Conservation (phyloP, 2,888 invertebrate species). For the Hoplodrina ambigua region DNA sequence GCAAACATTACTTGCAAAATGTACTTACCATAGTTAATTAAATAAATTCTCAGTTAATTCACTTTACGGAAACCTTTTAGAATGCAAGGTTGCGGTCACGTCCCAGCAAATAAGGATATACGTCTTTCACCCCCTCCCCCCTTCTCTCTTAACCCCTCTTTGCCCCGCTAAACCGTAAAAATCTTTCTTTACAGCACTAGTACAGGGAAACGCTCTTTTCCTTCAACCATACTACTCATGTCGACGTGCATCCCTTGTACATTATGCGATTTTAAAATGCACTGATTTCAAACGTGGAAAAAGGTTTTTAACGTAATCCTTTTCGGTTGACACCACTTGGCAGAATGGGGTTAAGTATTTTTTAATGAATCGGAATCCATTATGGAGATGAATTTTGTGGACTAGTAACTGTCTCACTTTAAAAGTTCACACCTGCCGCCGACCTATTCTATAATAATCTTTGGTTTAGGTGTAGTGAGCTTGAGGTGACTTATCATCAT, state of each 20-base stretch:
- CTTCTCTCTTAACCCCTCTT: slow-evolving; percentile 25
- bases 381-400: background rate
- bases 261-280: slow-evolving; percentile 73
- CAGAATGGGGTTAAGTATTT: slow-evolving; percentile 19
- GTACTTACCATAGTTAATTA: slow-evolving; percentile 59
- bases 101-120: slow-evolving; percentile 83
- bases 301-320: slow-evolving; percentile 47
- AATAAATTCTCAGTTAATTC: slow-evolving; percentile 64
- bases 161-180: slow-evolving; percentile 81
- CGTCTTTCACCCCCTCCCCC: slow-evolving; percentile 61
- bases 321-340: slow-evolving; percentile 30
- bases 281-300: slow-evolving; percentile 66
- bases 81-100: slow-evolving; percentile 84
- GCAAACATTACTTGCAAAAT: slow-evolving; percentile 26
- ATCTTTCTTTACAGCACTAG: slow-evolving; percentile 82
- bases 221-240: slow-evolving; percentile 74
- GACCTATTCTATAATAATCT: too few relatives aligned
- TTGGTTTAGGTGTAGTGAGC: too few relatives aligned
- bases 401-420: background rate
- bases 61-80: slow-evolving; percentile 74
- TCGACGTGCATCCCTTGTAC: slow-evolving; percentile 69
- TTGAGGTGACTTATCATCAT: too few relatives aligned
- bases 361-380: slow-evolving; percentile 16
- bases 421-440: too few relatives aligned
- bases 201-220: slow-evolving; percentile 86